Conservation (phyloP, 2,888 invertebrate genomes). For the Eurytoma californica region DNA sequence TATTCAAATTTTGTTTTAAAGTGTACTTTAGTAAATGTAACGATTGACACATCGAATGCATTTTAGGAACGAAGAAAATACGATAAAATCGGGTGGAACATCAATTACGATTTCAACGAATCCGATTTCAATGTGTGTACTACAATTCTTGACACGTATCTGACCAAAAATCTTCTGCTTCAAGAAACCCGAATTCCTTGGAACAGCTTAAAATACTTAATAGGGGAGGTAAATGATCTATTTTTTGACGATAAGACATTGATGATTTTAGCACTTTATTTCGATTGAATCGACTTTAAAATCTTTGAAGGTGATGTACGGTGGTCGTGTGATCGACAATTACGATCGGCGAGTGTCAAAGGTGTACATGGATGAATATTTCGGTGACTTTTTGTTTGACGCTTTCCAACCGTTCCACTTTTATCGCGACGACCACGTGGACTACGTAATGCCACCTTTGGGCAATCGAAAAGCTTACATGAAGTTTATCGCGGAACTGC, state of each 20-base stretch:
- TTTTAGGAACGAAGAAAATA: conserved; percentile 90
- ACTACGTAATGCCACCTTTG: conserved; percentile 86
- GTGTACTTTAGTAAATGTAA: background rate
- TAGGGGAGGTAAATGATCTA: conserved; percentile 85
- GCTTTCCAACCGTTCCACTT: conserved; percentile 94
- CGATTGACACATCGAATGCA: background rate
- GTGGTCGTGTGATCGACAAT: conserved; percentile 93
- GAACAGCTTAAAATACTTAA: conserved; percentile 92
- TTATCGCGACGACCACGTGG: conserved; percentile 83
- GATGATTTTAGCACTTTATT: too few relatives aligned
- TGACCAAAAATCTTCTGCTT: conserved; percentile 81
- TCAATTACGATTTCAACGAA: conserved; percentile 94
- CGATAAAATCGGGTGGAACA: conserved; percentile 96
- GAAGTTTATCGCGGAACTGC: conserved; percentile 84
- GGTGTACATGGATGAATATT: conserved; percentile 95
- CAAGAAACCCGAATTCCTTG: conserved; percentile 86
- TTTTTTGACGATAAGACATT: too few relatives aligned
- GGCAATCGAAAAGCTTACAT: conserved; percentile 84
- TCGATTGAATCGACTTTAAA: too few relatives aligned
- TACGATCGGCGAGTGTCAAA: conserved; percentile 91
- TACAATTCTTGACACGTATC: conserved; percentile 89
- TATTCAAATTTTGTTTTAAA: conserved; percentile 21
- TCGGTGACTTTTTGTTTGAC: conserved; percentile 95
- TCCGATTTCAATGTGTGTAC: conserved; percentile 93
- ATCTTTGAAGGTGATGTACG: conserved; percentile 88